A percentile compares a stretch with the other conserved stretches of the same genome.
These are phyloP conservation scores for Rhinolophus sinicus DNA, from an alignment of 2,113 vertebrate genomes.

Conservation along the genomic window DNA sequence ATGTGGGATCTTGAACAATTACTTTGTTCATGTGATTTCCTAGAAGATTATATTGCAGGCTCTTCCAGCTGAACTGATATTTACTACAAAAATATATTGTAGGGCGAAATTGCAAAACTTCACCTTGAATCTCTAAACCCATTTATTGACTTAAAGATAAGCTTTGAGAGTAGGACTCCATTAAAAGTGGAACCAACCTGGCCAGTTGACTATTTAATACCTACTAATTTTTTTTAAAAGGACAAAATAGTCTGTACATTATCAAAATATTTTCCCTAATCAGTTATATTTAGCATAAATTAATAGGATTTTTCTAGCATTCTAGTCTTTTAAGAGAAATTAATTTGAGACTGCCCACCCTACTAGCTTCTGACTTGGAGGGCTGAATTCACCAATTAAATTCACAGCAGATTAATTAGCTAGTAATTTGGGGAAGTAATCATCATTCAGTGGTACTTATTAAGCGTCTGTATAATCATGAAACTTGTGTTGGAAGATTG, in stretches of 20 bases:
- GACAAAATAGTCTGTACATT: neutral
- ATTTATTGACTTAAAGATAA: neutral
- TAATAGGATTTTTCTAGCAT: conserved; percentile 64
- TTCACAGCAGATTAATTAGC: conserved; percentile 77
- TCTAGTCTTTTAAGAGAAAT: conserved; percentile 54
- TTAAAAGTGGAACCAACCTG: neutral
- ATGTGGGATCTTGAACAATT: neutral
- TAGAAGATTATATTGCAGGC: neutral
- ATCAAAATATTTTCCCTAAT: conserved; percentile 63
- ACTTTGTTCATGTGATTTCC: neutral
- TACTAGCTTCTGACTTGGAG: conserved; percentile 66
- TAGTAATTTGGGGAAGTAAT: conserved; percentile 76
- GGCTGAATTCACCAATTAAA: conserved; percentile 70
- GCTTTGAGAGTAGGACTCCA: neutral
- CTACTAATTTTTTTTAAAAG: neutral
- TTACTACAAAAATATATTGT: neutral
- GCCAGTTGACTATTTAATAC: neutral
- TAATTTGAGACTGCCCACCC: conserved; percentile 61
- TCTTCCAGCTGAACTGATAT: neutral
- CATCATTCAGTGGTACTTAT: conserved; percentile 72
- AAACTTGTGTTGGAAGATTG: conserved; percentile 70
- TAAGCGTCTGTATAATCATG: conserved; percentile 59
- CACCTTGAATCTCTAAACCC: neutral
- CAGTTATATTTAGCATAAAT: conserved; percentile 47
- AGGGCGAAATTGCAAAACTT: neutral